phyloP scores from a whole-genome alignment of 2,113 vertebrate genomes.

The Lepisosteus oculatus region DNA sequence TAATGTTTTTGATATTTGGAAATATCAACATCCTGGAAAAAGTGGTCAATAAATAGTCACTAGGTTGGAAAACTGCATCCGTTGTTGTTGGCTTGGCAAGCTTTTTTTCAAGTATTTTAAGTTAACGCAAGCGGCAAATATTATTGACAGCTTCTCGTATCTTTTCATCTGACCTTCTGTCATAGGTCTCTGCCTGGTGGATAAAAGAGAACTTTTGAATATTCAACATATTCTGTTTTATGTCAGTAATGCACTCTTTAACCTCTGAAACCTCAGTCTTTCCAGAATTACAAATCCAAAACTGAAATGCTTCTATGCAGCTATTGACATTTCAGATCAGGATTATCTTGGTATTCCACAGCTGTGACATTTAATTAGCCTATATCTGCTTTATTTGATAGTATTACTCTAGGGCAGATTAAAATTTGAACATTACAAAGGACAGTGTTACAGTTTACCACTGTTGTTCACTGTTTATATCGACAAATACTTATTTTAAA shows the following conservation, averaged over 20 bases:
- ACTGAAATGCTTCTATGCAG: constrained; percentile 34
- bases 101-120: constrained; percentile 3
- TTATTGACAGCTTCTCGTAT: constrained; percentile 37
- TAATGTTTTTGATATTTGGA: too few relatives aligned
- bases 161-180: constrained; percentile 45
- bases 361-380: constrained; percentile 43
- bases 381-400: constrained; percentile 37
- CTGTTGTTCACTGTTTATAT: too few relatives aligned
- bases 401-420: constrained; percentile 41
- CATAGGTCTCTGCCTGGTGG: constrained; percentile 43
- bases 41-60: too few relatives aligned
- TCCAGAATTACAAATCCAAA: constrained; percentile 32
- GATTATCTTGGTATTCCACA: constrained; percentile 53
- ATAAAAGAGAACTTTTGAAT: constrained; percentile 42
- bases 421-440: background rate
- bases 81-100: too few relatives aligned
- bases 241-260: constrained; percentile 36
- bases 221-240: constrained; percentile 36
- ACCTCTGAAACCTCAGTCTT: constrained; percentile 32
- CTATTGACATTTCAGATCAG: constrained; percentile 64
- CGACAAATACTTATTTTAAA: too few relatives aligned
- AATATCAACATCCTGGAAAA: too few relatives aligned
- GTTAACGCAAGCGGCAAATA: constrained; percentile 32
- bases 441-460: too few relatives aligned
- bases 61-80: too few relatives aligned